These are phyloP conservation scores for Cardiocondyla obscurior DNA, from an alignment of 1,140 invertebrate species.

Conservation along the genomic window DNA sequence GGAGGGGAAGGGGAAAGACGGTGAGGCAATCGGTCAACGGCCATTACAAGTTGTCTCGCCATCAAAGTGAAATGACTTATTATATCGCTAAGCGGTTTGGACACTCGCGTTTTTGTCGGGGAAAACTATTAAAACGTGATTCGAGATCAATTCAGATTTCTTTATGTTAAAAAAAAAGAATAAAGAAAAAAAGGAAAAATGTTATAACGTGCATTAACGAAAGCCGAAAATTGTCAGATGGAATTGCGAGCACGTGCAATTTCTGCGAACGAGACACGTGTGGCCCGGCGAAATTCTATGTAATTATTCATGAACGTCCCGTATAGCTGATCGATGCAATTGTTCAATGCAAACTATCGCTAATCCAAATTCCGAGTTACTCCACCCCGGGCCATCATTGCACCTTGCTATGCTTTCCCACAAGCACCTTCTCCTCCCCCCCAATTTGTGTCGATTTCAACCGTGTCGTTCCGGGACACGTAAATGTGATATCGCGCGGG, in stretches of 20 bases:
- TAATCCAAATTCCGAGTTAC: conserved; percentile 18
- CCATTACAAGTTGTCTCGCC: conserved; percentile 65
- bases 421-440: conserved; percentile 28
- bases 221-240: background rate
- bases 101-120: background rate
- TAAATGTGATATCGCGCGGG: conserved; percentile 10
- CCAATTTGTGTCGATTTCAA: conserved; percentile 42
- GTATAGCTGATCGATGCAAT: conserved; percentile 23
- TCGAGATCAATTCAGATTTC: background rate
- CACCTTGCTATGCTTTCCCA: conserved; percentile 49
- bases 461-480: conserved; percentile 14
- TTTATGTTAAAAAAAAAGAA: no score
- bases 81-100: conserved; percentile 55
- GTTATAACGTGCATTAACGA: background rate
- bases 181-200: no score
- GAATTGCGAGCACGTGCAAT: background rate
- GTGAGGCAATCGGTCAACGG: conserved; percentile 68
- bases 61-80: conserved; percentile 60
- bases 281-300: conserved; percentile 10
- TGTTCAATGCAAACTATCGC: conserved; percentile 40
- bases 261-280: background rate
- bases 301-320: conserved; percentile 29
- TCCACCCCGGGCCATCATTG: conserved; percentile 12
- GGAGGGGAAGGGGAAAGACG: conserved; percentile 51
- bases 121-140: conserved; percentile 26